Evolutionary conservation across 2,797 vertebrate species (phyloP).

Genomic region (Gymnocypris eckloni): DNA sequence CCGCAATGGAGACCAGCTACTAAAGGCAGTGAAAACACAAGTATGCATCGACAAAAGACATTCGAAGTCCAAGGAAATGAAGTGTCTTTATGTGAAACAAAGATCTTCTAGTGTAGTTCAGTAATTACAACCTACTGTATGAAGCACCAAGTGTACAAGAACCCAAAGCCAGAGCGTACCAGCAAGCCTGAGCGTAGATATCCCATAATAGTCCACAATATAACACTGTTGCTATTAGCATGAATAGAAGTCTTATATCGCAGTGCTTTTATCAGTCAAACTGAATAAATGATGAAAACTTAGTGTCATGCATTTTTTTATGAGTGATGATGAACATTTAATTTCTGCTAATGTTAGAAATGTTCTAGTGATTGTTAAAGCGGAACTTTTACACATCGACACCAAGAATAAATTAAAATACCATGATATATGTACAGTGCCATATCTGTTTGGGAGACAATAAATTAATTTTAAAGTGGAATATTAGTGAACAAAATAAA

Average conservation of each 20-base stretch:
- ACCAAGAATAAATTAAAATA: conserved; percentile 47
- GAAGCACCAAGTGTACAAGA: conserved; percentile 30
- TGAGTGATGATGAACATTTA: conserved; percentile 22
- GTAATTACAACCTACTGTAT: conserved; percentile 23
- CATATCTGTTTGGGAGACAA: conserved; percentile 32
- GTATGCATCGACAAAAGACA: conserved; percentile 19
- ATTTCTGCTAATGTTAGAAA: conserved; percentile 6
- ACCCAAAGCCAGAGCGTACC: conserved; percentile 27
- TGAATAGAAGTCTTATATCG: background rate
- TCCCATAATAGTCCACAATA: conserved; percentile 18
- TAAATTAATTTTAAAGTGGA: conserved; percentile 39
- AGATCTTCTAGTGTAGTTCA: conserved; percentile 33
- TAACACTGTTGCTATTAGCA: conserved; percentile 42
- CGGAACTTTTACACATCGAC: conserved; percentile 5
- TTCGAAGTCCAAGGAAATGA: background rate
- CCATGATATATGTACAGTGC: conserved; percentile 41
- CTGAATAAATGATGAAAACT: conserved; percentile 34
- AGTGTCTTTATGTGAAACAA: conserved; percentile 3
- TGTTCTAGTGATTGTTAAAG: conserved; percentile 8
- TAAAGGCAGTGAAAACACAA: background rate
- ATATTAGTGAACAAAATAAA: conserved; percentile 20
- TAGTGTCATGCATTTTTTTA: conserved; percentile 51
- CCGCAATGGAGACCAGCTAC: background rate
- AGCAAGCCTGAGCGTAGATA: conserved; percentile 35
- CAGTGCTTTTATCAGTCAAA: conserved; percentile 2